These are phyloP conservation scores for Leptopilina clavipes DNA, from an alignment of 1,140 invertebrate genomes.

Conservation along the genomic window DNA sequence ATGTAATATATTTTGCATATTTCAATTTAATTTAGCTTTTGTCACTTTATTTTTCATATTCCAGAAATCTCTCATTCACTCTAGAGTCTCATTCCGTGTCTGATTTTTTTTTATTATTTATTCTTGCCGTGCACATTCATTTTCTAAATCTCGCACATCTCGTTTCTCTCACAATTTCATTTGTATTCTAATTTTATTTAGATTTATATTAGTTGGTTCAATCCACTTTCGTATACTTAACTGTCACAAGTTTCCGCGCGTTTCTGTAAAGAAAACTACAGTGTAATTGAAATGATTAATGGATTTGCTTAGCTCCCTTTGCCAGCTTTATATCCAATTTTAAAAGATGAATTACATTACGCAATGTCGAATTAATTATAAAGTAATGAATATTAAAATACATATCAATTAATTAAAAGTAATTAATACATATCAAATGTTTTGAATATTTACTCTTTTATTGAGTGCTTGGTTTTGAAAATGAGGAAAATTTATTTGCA, in stretches of 20 bases:
- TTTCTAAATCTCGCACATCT: slow-evolving; percentile 28
- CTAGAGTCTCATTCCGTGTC: neutral
- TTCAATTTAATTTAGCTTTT: slow-evolving; percentile 9
- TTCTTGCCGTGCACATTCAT: slow-evolving; percentile 16
- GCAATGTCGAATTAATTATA: too few species aligned
- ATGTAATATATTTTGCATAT: slow-evolving; percentile 9
- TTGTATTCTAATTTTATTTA: slow-evolving; percentile 33
- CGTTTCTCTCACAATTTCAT: slow-evolving; percentile 21
- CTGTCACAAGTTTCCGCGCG: neutral
- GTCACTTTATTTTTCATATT: slow-evolving; percentile 20
- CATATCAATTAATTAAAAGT: too few species aligned
- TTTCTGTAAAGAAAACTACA: neutral
- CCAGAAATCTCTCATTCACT: neutral
- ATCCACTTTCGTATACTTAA: slow-evolving; percentile 17
- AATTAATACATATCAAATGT: too few species aligned
- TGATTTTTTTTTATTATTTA: slow-evolving; percentile 19
- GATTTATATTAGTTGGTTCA: slow-evolving; percentile 31
- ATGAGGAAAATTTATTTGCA: neutral
- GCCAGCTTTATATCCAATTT: neutral
- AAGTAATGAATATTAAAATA: too few species aligned
- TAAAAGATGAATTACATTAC: too few species aligned
- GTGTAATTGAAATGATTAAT: slow-evolving; percentile 24
- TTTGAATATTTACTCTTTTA: too few species aligned
- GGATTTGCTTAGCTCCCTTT: neutral
- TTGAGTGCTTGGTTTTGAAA: too few species aligned